Base-by-base conservation (phyloP, 2,797 vertebrate genomes). In the Hydrocynus forskahlii region DNA sequence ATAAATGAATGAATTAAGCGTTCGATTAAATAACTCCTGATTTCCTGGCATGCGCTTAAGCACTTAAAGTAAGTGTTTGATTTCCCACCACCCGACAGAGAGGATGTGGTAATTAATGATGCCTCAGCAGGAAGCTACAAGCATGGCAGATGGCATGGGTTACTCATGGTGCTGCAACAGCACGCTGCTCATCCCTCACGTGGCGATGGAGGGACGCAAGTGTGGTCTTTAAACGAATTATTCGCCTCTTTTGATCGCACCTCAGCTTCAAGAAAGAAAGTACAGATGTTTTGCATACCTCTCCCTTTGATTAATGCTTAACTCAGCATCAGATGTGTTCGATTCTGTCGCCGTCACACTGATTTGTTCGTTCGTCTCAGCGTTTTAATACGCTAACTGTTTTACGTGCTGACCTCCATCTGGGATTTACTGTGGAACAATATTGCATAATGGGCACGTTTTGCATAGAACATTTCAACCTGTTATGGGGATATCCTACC, bases 101-200 rank as follows among this genome's bases (percentile, higher is more conserved):
- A 84, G 84, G 85, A 82, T 75, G 81, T 81, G 85, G 88, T 89
- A 89, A 89, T 89, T 89, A 89, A 89, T 88, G 84, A 78, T 86
- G 81, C 75, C 88, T 88, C 86, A 75, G 87, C 81, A 74, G 88
- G 85, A 78, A 85, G 78, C 84, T 76, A 62, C 75, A 75, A 83
- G 81, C 73, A 64, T 76, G 85, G 87, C 88, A 89, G 88, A 89
- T 89, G 88, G 88, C 86, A 84, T 75, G 88, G 85, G 88, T 88
- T 89, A 83, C 87, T 86, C 83, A 76, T 77, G 83, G 84, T 75
- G 83, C 85, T 78, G 80, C 83, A 84, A 60, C 84, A 84, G 79
- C 84, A 67, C 78, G 72, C 67, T 76, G 55, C 85, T 83, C 78
- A 68, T 85, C 85, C 81, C 83, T 72, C 83, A 86, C 79, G 67